phyloP scores from a whole-genome alignment of 2,888 invertebrate species.

The Apodemia duryi region DNA sequence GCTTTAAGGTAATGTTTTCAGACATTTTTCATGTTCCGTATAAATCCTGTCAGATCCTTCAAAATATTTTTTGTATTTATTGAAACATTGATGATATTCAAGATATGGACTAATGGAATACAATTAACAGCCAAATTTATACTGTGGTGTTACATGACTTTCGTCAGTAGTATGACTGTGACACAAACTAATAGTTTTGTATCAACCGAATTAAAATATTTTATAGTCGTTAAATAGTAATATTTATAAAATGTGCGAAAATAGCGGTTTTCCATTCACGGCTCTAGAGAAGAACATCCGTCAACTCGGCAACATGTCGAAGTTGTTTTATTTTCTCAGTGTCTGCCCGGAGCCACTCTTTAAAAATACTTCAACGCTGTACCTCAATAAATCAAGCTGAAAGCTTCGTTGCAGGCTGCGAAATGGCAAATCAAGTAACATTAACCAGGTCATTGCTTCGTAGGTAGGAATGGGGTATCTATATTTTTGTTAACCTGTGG shows the following conservation, averaged over 20 bases:
- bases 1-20: background rate
- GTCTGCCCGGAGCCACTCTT: background rate
- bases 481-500: too few relatives aligned
- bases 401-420: background rate
- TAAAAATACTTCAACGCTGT: slow-evolving; percentile 5
- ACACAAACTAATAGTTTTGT: too few relatives aligned
- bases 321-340: background rate
- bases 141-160: too few relatives aligned
- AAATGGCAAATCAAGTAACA: slow-evolving; percentile 13
- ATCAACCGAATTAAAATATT: too few relatives aligned
- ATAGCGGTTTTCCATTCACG: background rate
- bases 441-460: slow-evolving; percentile 10
- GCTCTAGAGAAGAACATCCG: background rate
- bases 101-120: too few relatives aligned
- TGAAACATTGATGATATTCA: too few relatives aligned
- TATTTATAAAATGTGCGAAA: background rate
- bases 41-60: background rate
- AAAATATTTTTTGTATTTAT: background rate
- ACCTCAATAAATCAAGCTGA: slow-evolving; percentile 12
- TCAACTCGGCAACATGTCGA: background rate
- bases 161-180: too few relatives aligned
- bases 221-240: too few relatives aligned
- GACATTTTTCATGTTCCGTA: background rate
- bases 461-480: background rate
- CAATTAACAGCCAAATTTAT: too few relatives aligned